Evolutionary conservation across 2,113 vertebrate species (phyloP).

Genomic region (Sitta europaea): DNA sequence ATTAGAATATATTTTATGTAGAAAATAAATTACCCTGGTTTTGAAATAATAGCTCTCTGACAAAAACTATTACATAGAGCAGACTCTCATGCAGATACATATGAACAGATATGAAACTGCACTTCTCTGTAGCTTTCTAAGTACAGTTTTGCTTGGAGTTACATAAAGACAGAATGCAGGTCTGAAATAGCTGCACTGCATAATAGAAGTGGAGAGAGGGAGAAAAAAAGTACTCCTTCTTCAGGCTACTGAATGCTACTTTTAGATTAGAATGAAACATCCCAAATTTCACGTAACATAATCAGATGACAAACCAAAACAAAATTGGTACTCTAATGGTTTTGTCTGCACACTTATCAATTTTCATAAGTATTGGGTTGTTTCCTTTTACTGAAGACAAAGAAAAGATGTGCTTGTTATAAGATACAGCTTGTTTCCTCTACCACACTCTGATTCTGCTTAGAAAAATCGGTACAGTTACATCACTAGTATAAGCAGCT

Average conservation of each 20-base stretch:
- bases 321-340: neutral
- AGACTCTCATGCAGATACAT: neutral
- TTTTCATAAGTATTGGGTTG: neutral
- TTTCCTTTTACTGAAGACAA: neutral
- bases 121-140: neutral
- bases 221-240: neutral
- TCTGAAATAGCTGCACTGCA: neutral
- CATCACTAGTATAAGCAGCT: neutral
- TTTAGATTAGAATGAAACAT: neutral
- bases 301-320: neutral
- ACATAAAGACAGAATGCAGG: neutral
- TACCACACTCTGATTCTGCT: neutral
- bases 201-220: neutral
- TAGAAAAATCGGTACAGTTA: neutral
- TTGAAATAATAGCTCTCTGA: neutral
- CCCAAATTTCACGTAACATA: neutral
- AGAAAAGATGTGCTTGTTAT: neutral
- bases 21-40: neutral
- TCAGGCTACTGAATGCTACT: neutral
- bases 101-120: neutral
- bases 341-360: neutral
- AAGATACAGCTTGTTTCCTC: neutral
- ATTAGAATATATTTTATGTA: neutral
- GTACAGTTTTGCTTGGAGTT: neutral
- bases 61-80: neutral